These are phyloP conservation scores for Antigone vipio DNA, from an alignment of 2,113 vertebrate species.

Conservation along the genomic window DNA sequence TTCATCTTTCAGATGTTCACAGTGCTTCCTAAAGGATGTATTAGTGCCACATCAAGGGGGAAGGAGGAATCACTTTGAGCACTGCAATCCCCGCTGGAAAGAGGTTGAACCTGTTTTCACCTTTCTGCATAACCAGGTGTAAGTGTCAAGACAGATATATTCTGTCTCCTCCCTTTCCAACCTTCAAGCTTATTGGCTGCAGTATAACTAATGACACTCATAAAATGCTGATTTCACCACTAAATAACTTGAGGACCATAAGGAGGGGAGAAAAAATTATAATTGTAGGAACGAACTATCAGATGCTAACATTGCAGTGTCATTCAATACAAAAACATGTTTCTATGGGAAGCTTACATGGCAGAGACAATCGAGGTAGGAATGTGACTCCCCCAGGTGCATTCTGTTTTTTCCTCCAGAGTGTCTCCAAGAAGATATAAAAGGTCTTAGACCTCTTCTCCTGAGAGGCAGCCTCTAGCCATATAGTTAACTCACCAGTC, in stretches of 20 bases:
- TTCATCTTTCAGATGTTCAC: neutral
- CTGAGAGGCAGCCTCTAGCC: neutral
- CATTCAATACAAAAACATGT: neutral
- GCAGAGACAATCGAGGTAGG: neutral
- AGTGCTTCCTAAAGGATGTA: neutral
- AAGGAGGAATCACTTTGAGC: neutral
- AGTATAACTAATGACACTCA: neutral
- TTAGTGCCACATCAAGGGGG: neutral
- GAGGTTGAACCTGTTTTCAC: neutral
- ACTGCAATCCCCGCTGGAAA: neutral
- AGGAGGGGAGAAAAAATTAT: neutral
- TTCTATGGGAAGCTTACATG: neutral
- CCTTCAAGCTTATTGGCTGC: neutral
- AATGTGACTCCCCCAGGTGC: neutral
- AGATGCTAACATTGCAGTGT: neutral
- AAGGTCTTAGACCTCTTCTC: neutral
- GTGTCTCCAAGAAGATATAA: neutral
- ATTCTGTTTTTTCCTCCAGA: neutral
- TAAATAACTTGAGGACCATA: neutral
- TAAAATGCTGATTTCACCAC: neutral
- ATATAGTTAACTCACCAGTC: neutral
- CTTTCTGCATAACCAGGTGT: neutral
- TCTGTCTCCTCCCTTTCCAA: neutral
- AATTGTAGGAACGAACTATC: neutral
- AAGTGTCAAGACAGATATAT: neutral